Base-by-base conservation (phyloP, 2,797 vertebrate species). In the Sebastes reedi region DNA sequence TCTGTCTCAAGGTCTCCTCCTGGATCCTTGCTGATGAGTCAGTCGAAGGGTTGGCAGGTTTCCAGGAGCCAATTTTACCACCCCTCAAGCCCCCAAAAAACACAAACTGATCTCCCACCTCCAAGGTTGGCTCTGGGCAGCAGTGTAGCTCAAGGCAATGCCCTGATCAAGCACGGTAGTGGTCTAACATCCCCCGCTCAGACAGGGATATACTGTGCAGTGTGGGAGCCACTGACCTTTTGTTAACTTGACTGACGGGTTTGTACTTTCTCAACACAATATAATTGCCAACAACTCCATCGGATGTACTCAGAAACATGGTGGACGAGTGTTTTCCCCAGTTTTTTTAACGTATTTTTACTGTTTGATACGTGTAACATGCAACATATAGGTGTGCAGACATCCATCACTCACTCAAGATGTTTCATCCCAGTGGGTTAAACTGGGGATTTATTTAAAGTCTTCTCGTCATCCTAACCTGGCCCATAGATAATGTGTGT, bases 101-200 rank as follows among this genome's bases (percentile, higher is more conserved):
- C 73, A 84, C 69, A 83, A 81, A 74, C 75, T 73, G 80, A 87
- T 89, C 85, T 86, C 96, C 95, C 94, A 86, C 87, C 84, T 91
- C 93, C 95, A 69, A 75, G 79, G 85, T 83, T 89, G 75, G 84
- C 88, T 91, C 79, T 61, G 74, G 90, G 90, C 81, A 75, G 75
- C 56, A 76, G 81, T 91, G 68, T 92, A 65, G 94, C 93, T 94
- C 83, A 92, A 91, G 93, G 93, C 90, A 66, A 87, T 88, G 89
- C 86, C 90, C 82, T 91, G 88, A 94, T 90, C 89, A 88, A 90
- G 88, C 86, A 68, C 66, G 62, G 80, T 80, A 73, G 75, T 80
- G 73, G 77, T 84, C 86, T 88, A 80, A 88, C 84, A 84, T 86
- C 80, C 88, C 64, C 85, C 70, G 71, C 82, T 86, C 83, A 75